Base-by-base conservation (phyloP, 92 coral and sea anemone genomes). In the Phenganax marumi region DNA sequence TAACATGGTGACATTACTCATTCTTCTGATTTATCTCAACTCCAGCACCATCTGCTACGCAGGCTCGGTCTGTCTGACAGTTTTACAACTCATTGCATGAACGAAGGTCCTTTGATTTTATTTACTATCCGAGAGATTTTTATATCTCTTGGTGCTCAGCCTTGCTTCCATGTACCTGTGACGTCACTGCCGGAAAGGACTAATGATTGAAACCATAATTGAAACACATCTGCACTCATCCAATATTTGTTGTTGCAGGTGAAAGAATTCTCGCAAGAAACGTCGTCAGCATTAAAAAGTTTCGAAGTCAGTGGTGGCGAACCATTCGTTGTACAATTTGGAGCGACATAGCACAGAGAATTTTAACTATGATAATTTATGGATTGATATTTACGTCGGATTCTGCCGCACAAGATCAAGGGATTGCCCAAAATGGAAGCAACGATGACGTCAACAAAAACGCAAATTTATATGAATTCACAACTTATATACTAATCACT, bases 261-360 rank as follows among this genome's bases (percentile, higher is more conserved):
- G 24, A 91, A 92, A 47, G 71, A 86, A 54, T 93, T 92, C 24
- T 90, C 98, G 0, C 89, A 92, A 72, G 97, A 91, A 79, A 92
- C 91, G 1, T 86, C 93, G 53, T 90, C 89, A 33, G 88, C 98
- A 23, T 85, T 95, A 57, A 86, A 92, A 49, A 92, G 91, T 24
- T 95, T 95, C 64, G 93, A 95, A 74, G 85, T 95, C 18, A 90
- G 91, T 48, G 92, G 89, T 74, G 93, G 85, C 72, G 98, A 95
- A 51, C 91, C 90, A 4, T 86, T 95, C 4, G 98, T 95, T 16
- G 98, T 95, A 63, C 87, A 94, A 75, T 95, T 95, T 89, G 98
- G 97, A 70, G 94, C 98, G 49, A 84, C 97, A 51, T 93, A 91
- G 89, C 81, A 53, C 12, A 55, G 77, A 24, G 14, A 22, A 24